Conservation (phyloP, 2,797 vertebrate genomes). For the Thripadectes ignobilis region DNA sequence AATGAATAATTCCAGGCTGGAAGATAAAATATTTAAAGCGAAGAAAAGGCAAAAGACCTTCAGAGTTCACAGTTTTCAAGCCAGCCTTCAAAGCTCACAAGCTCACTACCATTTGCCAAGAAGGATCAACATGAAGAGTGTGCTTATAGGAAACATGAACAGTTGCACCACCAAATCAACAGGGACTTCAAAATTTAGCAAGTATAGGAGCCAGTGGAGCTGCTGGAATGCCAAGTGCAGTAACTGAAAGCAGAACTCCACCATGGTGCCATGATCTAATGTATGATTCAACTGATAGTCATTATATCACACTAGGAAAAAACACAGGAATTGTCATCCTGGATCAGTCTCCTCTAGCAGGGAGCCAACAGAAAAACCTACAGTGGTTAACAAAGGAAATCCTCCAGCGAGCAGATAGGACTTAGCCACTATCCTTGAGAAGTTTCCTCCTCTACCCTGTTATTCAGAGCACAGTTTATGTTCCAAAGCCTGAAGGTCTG, state of each 20-base stretch:
- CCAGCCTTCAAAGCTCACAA: constrained; percentile 35
- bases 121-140: constrained; percentile 11
- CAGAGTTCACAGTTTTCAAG: constrained; percentile 43
- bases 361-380: background rate
- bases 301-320: background rate
- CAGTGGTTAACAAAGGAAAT: background rate
- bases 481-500: background rate
- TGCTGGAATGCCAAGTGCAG: background rate
- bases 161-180: constrained; percentile 1
- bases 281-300: background rate
- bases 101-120: constrained; percentile 49
- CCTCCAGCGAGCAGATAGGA: background rate
- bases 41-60: constrained; percentile 28
- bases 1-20: constrained; percentile 69
- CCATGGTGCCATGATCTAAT: background rate
- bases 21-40: constrained; percentile 67
- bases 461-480: background rate
- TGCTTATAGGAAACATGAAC: constrained; percentile 45
- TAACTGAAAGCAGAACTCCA: background rate
- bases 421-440: rapidly evolving
- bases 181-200: constrained; percentile 23
- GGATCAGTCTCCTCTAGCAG: background rate
- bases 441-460: background rate
- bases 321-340: background rate
- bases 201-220: background rate